These are phyloP conservation scores for Silurus lanzhouensis DNA, from an alignment of 2,797 vertebrate genomes.

Conservation along the genomic window DNA sequence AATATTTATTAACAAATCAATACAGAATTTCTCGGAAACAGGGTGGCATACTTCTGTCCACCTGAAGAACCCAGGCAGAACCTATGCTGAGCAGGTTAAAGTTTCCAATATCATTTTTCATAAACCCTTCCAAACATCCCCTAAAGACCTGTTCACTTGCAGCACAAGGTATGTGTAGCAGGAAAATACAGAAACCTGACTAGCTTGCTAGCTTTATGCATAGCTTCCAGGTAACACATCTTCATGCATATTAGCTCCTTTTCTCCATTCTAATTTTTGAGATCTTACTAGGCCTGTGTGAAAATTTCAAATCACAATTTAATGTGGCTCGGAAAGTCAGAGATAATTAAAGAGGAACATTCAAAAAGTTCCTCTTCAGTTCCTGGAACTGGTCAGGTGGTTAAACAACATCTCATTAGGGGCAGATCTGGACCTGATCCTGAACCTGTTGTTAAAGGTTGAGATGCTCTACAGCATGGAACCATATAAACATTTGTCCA, in stretches of 20 bases:
- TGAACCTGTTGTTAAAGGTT: background rate
- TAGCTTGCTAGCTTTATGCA: background rate
- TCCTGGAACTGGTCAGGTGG: too few relatives aligned
- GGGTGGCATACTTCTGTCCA: background rate
- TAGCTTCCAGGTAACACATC: too few relatives aligned
- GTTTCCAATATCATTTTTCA: background rate
- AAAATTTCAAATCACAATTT: background rate
- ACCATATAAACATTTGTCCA: background rate
- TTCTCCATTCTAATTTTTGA: background rate
- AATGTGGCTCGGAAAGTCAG: too few relatives aligned
- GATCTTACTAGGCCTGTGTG: background rate
- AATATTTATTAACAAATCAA: slow-evolving; percentile 28
- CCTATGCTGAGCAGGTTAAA: background rate
- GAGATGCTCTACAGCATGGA: background rate
- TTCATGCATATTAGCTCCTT: background rate
- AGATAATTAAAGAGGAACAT: too few relatives aligned
- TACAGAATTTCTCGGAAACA: slow-evolving; percentile 15
- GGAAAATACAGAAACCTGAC: background rate
- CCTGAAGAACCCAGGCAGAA: background rate
- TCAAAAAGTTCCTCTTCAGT: too few relatives aligned
- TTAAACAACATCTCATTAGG: too few relatives aligned
- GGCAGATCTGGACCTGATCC: background rate
- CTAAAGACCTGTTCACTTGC: background rate
- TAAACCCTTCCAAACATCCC: background rate
- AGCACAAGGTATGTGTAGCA: background rate